Evolutionary conservation across 2,797 vertebrate genomes (phyloP), one percentile per base, ranked within the genome.

Genomic region (Oreortyx pictus): DNA sequence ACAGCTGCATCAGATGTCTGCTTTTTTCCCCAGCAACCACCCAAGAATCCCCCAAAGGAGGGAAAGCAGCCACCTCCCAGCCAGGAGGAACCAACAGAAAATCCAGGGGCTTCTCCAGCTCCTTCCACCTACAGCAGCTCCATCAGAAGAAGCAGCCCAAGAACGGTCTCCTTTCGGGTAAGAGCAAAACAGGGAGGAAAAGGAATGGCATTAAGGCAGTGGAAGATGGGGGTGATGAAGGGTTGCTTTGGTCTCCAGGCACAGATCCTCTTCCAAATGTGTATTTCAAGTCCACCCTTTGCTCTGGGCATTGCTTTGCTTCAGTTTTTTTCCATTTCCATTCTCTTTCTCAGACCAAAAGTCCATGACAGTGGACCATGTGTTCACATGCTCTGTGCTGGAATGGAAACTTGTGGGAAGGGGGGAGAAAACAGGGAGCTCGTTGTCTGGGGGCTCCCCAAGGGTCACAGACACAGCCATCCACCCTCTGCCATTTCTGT

Each of bases 101-200:
- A 81, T 88, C 82, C 85, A 78, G 83, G 88, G 5, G 7, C 35
- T 60, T 95, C 96, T 31, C 92, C 94, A 29, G 44, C 91, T 20
- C 67, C 10, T 7, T 2, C 86, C 92, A 97, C 87, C 90, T 97
- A 94, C 65, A 97, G 97, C 94, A 97, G 96, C 47, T 97, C 98
- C 31, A 98, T 99, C 75, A 94, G 89, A 87, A 97, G 98, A 64
- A 97, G 98, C 95, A 99, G 98, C 95, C 97, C 98, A 89, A 98
- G 98, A 95, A 99, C 99, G 3, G 86, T 98, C 89, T 99, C 99
- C 56, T 99, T 99, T 91, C 98, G 98, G 98, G 99, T 99, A 89
- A 97, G 98, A 52, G 46, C 39, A 49, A 39, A 90, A 37, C 35
- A 57, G 24, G 7, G 14, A 37, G 24, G 7, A 37, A 57, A 27